Evolutionary conservation across 2,113 vertebrate genomes (phyloP), one percentile per base, ranked within the genome.

Genomic region (Haplochromis vanheusdeni): DNA sequence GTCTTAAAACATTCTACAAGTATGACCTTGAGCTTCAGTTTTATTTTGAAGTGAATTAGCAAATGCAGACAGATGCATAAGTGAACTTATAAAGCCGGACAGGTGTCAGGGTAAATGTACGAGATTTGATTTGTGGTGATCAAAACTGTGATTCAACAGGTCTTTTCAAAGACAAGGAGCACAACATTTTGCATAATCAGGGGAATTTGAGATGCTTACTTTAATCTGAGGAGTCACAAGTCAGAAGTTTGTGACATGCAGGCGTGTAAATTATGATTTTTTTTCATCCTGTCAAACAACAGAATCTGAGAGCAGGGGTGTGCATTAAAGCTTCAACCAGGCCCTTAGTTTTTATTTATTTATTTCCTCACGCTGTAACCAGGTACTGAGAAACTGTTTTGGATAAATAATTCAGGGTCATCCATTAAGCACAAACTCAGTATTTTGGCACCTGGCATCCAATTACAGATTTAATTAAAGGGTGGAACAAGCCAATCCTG

Each of bases 21-120:
- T 42, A 70, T 23, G 65, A 0, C 0, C 37, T 70, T 42, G 37
- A 70, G 65, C 33, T 65, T 62, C 4, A 62, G 21, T 23, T 55
- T 28, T 28, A 58, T 6, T 40, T 40, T 70, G 65, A 40, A 0
- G 35, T 40, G 12, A 70, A 70, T 40, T 42, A 21, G 35, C n/a
- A 70, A 70, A 70, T 42, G n/a, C n/a, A 21, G 62, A 23, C 62
- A 23, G 35, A 68, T 68, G 0, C n/a, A 21, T 6, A 40, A 68
- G 62, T 68, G 12, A 68, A 40, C n/a, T 68, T 21, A 23, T 40
- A 40, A 0, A 40, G 35, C 19, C 0, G 2, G 0, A 21, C 65
- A 23, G 12, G 37, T 70, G 21, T 26, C 65, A 16, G 21, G 37
- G 37, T 45, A 45, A 6, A 68, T 0, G n/a, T 1, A 42, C 0